Conservation (phyloP, 2,113 vertebrate species). For the Elephantulus edwardii region DNA sequence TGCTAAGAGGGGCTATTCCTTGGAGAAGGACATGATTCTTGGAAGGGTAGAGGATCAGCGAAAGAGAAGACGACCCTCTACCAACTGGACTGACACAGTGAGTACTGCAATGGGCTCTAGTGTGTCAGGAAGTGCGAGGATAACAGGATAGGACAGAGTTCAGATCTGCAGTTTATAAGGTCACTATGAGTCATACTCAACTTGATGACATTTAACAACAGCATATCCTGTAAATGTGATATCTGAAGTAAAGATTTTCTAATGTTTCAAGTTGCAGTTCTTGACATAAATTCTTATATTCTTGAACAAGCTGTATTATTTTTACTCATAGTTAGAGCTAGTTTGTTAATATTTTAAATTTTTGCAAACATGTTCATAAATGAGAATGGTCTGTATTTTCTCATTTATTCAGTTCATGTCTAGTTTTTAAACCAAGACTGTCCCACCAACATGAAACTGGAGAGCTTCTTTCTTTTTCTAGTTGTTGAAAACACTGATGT, state of each 20-base stretch:
- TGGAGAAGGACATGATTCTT: too few species aligned
- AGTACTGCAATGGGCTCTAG: too few species aligned
- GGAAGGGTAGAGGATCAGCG: too few species aligned
- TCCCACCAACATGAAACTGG: neutral
- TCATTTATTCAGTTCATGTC: neutral
- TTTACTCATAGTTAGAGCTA: constrained; percentile 4
- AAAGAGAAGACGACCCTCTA: too few species aligned
- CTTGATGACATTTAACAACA: too few species aligned
- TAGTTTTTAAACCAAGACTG: neutral
- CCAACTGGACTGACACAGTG: too few species aligned
- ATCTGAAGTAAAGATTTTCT: neutral
- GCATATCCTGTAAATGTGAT: too few species aligned
- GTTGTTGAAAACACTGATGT: neutral
- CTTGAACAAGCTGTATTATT: neutral
- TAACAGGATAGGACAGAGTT: too few species aligned
- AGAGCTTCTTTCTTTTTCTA: neutral
- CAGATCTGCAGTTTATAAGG: too few species aligned
- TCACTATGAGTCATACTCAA: too few species aligned
- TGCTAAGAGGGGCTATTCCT: too few species aligned
- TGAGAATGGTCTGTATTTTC: neutral
- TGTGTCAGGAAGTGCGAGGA: too few species aligned
- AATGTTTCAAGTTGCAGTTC: neutral
- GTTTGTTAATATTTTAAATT: neutral
- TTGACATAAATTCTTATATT: neutral
- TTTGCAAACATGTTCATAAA: neutral